Evolutionary conservation across 2,113 vertebrate species (phyloP).

Genomic region (Cephalopterus ornatus): DNA sequence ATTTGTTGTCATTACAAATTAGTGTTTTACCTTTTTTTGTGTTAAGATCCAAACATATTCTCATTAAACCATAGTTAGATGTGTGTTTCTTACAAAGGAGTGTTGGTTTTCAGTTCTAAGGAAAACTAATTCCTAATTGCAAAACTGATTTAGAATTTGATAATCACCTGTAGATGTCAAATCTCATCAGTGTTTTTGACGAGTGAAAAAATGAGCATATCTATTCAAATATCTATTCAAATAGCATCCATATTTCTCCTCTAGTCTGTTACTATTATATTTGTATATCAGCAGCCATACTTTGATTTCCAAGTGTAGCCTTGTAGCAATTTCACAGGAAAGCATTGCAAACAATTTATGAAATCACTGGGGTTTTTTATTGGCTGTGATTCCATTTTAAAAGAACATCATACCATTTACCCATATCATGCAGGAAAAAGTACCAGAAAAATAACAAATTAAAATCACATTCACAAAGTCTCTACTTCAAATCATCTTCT

Average conservation of each 20-base stretch:
- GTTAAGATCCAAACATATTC: not conserved
- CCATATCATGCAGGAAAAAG: conserved; percentile 88
- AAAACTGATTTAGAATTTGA: not conserved
- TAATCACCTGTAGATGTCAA: not conserved
- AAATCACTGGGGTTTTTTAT: conserved; percentile 87
- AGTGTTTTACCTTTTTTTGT: not conserved
- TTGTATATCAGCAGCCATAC: not conserved
- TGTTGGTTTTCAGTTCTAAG: not conserved
- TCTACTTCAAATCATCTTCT: conserved; percentile 72
- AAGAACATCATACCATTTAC: conserved; percentile 83
- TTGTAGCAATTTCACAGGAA: conserved; percentile 16
- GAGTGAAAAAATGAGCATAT: not conserved
- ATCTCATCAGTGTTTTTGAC: not conserved
- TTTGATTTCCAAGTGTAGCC: not conserved
- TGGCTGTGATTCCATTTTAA: conserved; percentile 89
- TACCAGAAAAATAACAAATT: conserved; percentile 81
- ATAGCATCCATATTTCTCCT: not conserved
- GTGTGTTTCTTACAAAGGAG: not conserved
- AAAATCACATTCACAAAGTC: conserved; percentile 76
- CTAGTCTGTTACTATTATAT: not conserved
- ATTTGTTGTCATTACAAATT: not conserved
- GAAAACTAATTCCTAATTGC: not conserved
- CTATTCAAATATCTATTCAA: not conserved
- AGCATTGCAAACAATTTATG: conserved; percentile 72
- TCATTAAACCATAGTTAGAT: not conserved